Evolutionary conservation across 37 sponge, comb jelly and placozoan genomes (phyloP).

Genomic region (Ephydatia muelleri): DNA sequence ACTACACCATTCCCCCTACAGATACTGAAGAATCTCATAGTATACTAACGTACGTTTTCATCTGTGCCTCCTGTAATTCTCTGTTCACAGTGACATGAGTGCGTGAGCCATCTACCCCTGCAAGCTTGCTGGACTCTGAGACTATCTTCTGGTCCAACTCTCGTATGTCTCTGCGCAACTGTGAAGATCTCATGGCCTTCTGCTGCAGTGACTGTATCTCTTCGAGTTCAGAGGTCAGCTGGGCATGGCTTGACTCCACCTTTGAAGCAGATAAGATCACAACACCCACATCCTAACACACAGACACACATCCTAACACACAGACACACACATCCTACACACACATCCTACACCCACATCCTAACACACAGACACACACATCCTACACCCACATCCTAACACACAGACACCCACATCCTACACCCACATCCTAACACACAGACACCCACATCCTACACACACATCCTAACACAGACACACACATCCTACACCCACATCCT

Average conservation of each 20-base stretch:
- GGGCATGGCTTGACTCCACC: conserved; percentile 17
- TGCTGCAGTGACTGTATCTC: conserved; percentile 48
- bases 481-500: too few relatives aligned
- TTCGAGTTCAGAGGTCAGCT: conserved; percentile 21
- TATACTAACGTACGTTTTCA: conserved; percentile 32
- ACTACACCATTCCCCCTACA: too few relatives aligned
- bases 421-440: not conserved
- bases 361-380: too few relatives aligned
- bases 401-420: not conserved
- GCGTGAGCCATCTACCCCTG: conserved; percentile 26
- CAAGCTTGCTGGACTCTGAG: conserved; percentile 47
- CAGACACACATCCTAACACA: not conserved
- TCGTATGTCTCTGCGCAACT: conserved; percentile 37
- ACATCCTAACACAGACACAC: too few relatives aligned
- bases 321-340: too few relatives aligned
- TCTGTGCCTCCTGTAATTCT: conserved; percentile 63
- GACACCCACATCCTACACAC: too few relatives aligned
- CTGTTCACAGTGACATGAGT: conserved; percentile 59
- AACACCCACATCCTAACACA: too few relatives aligned
- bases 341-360: too few relatives aligned
- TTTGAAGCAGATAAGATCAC: not conserved
- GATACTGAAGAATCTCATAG: not conserved
- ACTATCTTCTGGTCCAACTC: conserved; percentile 52
- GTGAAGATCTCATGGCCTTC: conserved; percentile 22
- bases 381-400: not conserved